These are phyloP conservation scores for Plotosus lineatus DNA, from an alignment of 2,113 vertebrate species.

Conservation along the genomic window DNA sequence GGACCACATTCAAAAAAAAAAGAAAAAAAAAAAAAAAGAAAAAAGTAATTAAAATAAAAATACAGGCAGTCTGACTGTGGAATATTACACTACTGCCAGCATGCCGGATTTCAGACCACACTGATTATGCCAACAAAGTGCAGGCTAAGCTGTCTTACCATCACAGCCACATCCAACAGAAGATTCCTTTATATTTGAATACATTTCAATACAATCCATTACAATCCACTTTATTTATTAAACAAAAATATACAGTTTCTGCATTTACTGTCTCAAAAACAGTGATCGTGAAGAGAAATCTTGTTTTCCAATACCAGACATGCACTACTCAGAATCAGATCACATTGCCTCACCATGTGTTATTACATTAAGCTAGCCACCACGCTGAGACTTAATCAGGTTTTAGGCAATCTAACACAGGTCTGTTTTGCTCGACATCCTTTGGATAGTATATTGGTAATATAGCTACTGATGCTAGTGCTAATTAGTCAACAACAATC, in stretches of 20 bases:
- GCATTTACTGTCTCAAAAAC: too few relatives aligned
- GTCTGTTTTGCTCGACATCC: background rate
- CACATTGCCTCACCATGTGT: background rate
- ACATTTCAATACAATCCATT: background rate
- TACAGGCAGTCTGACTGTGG: background rate
- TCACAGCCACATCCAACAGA: background rate
- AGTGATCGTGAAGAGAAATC: too few relatives aligned
- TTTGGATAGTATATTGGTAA: background rate
- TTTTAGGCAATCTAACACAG: background rate
- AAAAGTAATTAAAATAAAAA: too few relatives aligned
- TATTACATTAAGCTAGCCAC: background rate
- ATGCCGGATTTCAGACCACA: background rate
- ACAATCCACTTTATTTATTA: background rate
- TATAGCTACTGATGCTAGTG: background rate
- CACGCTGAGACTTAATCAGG: background rate
- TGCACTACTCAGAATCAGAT: background rate
- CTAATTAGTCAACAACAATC: background rate
- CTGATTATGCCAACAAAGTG: background rate
- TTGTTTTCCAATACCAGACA: background rate
- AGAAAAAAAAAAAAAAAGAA: too few relatives aligned
- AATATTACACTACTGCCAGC: background rate
- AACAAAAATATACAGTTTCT: too few relatives aligned
- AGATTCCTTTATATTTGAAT: background rate
- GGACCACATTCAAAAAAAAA: too few relatives aligned
- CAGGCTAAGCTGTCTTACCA: background rate